Evolutionary conservation across 1,140 invertebrate species (phyloP).

Genomic region (Diorhabda carinulata): DNA sequence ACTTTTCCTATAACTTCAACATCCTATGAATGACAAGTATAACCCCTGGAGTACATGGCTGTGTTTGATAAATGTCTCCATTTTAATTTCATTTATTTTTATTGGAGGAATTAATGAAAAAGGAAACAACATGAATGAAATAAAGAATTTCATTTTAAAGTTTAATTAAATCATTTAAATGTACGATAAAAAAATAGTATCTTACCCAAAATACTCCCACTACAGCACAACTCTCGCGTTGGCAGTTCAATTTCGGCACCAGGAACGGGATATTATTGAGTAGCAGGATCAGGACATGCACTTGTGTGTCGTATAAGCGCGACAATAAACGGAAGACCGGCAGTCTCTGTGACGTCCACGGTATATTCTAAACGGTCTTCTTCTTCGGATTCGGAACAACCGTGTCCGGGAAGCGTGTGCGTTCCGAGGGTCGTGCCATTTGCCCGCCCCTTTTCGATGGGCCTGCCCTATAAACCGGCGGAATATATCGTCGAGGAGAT

Average conservation of each 20-base stretch:
- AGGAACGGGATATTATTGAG: neutral
- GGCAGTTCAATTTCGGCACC: neutral
- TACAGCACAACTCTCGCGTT: neutral
- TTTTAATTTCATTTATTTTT: no score
- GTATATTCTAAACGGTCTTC: constrained; percentile 26
- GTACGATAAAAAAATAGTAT: no score
- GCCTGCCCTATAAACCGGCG: constrained; percentile 6
- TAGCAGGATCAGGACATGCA: constrained; percentile 1
- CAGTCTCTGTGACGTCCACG: constrained; percentile 25
- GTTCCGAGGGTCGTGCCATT: constrained; percentile 30
- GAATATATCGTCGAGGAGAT: neutral
- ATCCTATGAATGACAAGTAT: no score
- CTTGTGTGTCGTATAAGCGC: constrained; percentile 1
- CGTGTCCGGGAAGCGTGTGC: constrained; percentile 22
- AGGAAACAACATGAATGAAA: no score
- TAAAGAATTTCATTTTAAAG: no score
- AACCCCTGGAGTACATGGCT: no score
- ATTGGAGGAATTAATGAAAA: no score
- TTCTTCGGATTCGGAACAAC: neutral
- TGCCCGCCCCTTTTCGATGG: constrained; percentile 28
- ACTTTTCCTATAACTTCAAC: no score
- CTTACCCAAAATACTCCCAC: no score
- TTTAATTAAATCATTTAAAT: no score
- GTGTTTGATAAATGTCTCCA: no score
- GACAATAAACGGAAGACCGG: constrained; percentile 8